Conservation (phyloP, 30 jellyfish, hydroid and myxozoan genomes). For the Turritopsis rubra region DNA sequence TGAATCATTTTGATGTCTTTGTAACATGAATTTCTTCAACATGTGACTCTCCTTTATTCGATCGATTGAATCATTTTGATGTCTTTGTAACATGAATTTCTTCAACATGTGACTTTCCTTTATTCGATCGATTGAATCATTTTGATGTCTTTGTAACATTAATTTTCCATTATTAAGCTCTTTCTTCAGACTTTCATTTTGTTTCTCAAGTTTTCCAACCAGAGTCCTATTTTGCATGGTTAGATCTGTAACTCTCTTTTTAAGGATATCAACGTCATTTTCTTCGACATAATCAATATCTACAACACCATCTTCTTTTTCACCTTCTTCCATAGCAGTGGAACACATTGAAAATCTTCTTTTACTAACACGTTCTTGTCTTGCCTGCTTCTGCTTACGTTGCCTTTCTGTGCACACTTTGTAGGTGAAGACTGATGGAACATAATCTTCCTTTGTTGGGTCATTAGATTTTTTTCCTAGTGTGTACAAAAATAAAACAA, state of each 20-base stretch:
- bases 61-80: too few relatives aligned
- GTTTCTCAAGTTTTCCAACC: neutral
- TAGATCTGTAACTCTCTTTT: neutral
- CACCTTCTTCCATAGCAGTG: neutral
- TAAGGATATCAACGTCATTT: neutral
- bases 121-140: neutral
- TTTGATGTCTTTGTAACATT: neutral
- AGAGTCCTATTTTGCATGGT: neutral
- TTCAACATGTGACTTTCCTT: too few relatives aligned
- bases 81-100: too few relatives aligned
- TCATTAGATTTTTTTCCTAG: too few relatives aligned
- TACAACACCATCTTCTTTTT: neutral
- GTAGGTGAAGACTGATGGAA: too few relatives aligned
- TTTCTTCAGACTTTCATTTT: neutral
- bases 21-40: too few relatives aligned
- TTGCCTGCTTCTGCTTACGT: neutral
- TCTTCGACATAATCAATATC: neutral
- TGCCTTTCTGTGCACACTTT: neutral
- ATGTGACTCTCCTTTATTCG: too few relatives aligned
- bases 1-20: too few relatives aligned
- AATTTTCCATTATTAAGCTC: neutral
- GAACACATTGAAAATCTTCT: neutral
- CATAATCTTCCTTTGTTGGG: too few relatives aligned
- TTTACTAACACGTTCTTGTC: neutral
- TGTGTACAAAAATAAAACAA: neutral